These are phyloP conservation scores for Erebia epiphron DNA, from an alignment of 2,888 invertebrate genomes.

Conservation along the genomic window DNA sequence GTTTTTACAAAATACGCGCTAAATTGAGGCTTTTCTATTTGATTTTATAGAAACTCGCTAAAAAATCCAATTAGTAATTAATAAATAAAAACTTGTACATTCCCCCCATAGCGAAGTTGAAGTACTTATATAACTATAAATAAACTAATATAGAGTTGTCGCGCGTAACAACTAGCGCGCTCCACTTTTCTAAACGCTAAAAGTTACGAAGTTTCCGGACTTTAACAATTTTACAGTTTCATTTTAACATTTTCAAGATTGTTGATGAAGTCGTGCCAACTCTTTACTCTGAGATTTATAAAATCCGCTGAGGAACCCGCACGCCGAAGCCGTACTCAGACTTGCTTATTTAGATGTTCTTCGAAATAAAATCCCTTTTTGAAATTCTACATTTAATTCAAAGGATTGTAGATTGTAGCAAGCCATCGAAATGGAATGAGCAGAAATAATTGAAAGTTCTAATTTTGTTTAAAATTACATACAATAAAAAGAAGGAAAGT, in stretches of 20 bases:
- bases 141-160: neutral
- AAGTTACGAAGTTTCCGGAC: conserved; percentile 1
- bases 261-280: neutral
- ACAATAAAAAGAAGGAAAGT: no score
- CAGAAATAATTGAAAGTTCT: no score
- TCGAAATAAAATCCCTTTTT: no score
- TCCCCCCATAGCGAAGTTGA: neutral
- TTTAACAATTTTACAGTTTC: conserved; percentile 3
- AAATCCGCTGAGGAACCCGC: neutral
- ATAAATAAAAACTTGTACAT: neutral
- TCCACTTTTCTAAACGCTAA: conserved; percentile 6
- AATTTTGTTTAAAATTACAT: no score
- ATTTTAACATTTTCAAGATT: conserved; percentile 2
- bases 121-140: neutral
- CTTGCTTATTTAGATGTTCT: no score
- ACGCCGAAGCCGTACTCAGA: neutral
- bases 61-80: no score
- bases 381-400: no score
- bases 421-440: no score
- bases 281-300: neutral
- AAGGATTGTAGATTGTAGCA: no score
- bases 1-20: no score
- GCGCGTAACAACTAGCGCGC: neutral
- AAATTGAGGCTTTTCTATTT: no score
- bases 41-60: no score